Base-by-base conservation (phyloP, 2,113 vertebrate species). In the Gadus chalcogrammus region DNA sequence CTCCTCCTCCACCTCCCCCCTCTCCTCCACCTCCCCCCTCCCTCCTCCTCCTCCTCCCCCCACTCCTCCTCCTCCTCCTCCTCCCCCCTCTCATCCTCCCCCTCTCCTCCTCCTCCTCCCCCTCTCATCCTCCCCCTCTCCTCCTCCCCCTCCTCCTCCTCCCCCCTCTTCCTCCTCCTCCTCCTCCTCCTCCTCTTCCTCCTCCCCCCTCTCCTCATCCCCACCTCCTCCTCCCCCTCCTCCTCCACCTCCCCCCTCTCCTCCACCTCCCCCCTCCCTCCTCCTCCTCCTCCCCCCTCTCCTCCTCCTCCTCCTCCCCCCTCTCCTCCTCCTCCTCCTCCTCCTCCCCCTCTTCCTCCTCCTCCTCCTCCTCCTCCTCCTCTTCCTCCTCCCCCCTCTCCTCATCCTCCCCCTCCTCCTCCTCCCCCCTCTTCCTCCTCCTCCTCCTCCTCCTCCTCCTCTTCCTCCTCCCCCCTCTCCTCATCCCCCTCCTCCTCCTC, bases 151-250 rank as follows among this genome's bases (percentile, higher is more conserved):
- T 38, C 27, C 52, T 6, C n/a, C 0, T 38, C 70, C 18, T 56
- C 66, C 20, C 2, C 18, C 64, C 13, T 7, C 56, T 53, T 2
- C 22, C 22, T 2, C 88, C 69, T 86, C 91, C 53, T 87, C 92
- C 0, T 31, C 4, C 31, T 31, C 31, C 5, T 31, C 31, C 31
- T 31, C 31, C 5, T 31, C 31, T 3, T 31, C 31, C 12, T 15
- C 53, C 55, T 17, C n/a, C 55, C 13, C 55, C 5, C 1, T 16
- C 22, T 2, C 22, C 22, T 24, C 22, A 5, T 7, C 17, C 11
- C 17, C 53, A 6, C 53, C 53, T 0, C 12, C 53, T 56, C 5
- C 3, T 7, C 12, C 17, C 53, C 6, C 17, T 12, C 20, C 18
- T 24, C 18, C 9, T 6, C 2, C 20, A 28, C 17, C 7, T 31